Base-by-base conservation (phyloP, 2,797 vertebrate species). In the Karalla daura region DNA sequence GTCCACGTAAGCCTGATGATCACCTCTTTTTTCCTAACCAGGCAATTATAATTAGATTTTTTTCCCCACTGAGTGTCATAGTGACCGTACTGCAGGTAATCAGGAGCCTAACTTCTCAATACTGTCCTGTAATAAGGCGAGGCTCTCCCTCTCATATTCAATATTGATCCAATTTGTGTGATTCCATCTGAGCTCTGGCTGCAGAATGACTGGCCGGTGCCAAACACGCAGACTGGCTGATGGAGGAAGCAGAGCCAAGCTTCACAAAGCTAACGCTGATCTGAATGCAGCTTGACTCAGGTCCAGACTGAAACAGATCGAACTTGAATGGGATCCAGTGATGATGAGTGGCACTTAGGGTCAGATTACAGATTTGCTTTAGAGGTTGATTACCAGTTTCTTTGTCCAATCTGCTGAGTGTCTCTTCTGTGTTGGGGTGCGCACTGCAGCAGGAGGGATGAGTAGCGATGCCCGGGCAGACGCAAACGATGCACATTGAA, bases 161-260 rank as follows among this genome's bases (percentile, higher is more conserved):
- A 60, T 78, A 86, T 82, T 85, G 88, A 91, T 89, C 81, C 80
- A 84, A 78, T 88, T 86, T 81, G 76, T 60, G 35, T 35, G 75
- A 83, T 88, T 84, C 84, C 76, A 74, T 80, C 70, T 14, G 61
- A 78, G 75, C 53, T 74, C 72, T 87, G 84, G 74, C 77, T 70
- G 61, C 76, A 72, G 80, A 78, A 12, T 2, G 25, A 40, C 51
- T 62, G 2, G 2, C 17, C 27, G 23, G 68, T 28, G 84, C 77
- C 83, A 85, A 87, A 60, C 69, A 64, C 40, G 56, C 78, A 79
- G 78, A 33, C 62, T 69, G 72, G 56, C 47, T 33, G 55, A 60
- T 21, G 39, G 24, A 78, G 74, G 70, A 74, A 59, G 32, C 36
- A 6, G 65, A 81, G 81, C 76, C 83, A 84, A 61, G 66, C 32